phyloP scores from a whole-genome alignment of 2,888 invertebrate species.

The Physocephala rufipes region DNA sequence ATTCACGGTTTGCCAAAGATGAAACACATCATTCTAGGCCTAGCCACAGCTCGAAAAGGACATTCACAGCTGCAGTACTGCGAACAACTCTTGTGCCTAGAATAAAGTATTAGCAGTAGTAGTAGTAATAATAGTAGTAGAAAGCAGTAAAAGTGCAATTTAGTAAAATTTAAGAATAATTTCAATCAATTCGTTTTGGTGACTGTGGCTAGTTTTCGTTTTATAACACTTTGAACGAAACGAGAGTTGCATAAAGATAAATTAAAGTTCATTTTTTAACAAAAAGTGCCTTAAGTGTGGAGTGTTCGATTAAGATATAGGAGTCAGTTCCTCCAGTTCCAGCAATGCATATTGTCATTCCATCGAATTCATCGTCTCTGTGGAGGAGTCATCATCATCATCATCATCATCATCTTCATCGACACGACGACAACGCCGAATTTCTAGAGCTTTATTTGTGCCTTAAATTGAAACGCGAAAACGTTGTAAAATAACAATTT shows the following conservation, averaged over 20 bases:
- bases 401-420: no score
- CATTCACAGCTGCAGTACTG: constrained; percentile 50
- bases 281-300: constrained; percentile 37
- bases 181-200: constrained; percentile 9
- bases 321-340: constrained; percentile 13
- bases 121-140: constrained; percentile 12
- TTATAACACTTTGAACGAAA: no score
- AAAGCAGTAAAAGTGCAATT: no score
- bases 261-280: not conserved
- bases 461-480: constrained; percentile 40
- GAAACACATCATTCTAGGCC: constrained; percentile 67
- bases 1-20: constrained; percentile 63
- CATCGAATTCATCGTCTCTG: no score
- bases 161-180: constrained; percentile 6
- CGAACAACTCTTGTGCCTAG: constrained; percentile 27
- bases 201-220: constrained; percentile 17
- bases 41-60: constrained; percentile 66
- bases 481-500: constrained; percentile 37
- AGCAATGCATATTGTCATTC: not conserved
- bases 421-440: constrained; percentile 22
- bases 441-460: constrained; percentile 37
- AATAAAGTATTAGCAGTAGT: not conserved
- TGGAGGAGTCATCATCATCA: not conserved
- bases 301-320: constrained; percentile 27
- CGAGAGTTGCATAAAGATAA: not conserved